Conservation (phyloP, 2,113 vertebrate species). For the Hydropotes inermis region DNA sequence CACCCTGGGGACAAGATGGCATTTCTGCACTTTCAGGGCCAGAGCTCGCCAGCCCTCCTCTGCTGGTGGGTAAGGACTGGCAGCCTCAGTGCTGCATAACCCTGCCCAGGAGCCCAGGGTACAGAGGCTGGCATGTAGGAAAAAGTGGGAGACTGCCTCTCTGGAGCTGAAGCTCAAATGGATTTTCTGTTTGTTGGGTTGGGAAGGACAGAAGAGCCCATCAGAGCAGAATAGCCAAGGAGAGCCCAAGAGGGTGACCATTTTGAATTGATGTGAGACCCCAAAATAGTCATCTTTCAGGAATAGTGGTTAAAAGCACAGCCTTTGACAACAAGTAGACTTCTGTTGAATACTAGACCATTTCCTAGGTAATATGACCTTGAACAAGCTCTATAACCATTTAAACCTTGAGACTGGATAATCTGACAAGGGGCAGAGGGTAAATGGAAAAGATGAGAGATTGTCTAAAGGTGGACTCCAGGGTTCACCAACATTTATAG, state of each 20-base stretch:
- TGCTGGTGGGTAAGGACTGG: neutral
- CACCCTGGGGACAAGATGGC: neutral
- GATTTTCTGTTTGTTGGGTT: neutral
- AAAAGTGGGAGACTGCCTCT: neutral
- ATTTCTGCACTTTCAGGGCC: neutral
- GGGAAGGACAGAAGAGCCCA: neutral
- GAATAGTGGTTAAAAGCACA: neutral
- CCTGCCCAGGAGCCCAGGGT: neutral
- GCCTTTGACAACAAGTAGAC: neutral
- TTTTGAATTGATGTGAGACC: neutral
- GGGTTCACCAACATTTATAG: neutral
- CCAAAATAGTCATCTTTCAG: neutral
- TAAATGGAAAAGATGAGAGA: neutral
- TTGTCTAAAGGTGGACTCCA: neutral
- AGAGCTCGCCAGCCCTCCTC: neutral
- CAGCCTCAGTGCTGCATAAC: too few relatives aligned
- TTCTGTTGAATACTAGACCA: neutral
- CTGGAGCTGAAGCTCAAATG: neutral
- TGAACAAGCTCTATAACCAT: neutral
- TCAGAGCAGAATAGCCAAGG: neutral
- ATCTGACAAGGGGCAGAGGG: neutral
- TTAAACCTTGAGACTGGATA: neutral
- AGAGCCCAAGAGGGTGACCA: neutral
- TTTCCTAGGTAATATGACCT: neutral
- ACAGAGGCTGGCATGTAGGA: neutral